A percentile compares a stretch with the other conserved stretches of the same genome.
Evolutionary conservation across 2,113 vertebrate species (phyloP).

Genomic region (Agelaius tricolor): DNA sequence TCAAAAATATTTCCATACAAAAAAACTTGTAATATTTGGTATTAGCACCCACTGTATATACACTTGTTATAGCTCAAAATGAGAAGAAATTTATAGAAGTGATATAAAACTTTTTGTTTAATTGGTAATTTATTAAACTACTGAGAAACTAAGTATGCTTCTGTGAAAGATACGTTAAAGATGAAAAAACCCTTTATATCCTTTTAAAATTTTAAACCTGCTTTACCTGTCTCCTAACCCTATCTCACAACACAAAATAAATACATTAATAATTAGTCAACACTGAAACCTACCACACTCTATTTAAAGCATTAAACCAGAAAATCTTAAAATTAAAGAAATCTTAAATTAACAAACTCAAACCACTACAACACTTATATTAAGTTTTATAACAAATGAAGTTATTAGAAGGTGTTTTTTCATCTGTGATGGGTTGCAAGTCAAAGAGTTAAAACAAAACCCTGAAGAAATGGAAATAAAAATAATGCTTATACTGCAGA

Average conservation of each 20-base stretch:
- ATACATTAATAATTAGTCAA: not conserved
- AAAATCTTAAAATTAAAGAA: not conserved
- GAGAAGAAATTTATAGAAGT: not conserved
- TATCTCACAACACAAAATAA: not conserved
- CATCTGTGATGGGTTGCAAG: not conserved
- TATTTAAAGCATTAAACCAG: not conserved
- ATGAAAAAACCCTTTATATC: not conserved
- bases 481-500: not conserved
- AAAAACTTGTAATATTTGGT: not conserved
- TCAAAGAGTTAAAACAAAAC: not conserved
- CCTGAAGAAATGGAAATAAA: not conserved
- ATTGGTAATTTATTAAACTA: not conserved
- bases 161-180: not conserved
- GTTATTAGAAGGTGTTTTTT: not conserved
- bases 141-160: not conserved
- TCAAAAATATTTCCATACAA: not conserved
- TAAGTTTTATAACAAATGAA: not conserved
- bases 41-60: not conserved
- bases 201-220: not conserved
- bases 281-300: not conserved
- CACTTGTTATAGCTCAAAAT: not conserved
- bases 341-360: not conserved
- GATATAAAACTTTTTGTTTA: not conserved
- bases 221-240: not conserved
- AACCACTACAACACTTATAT: not conserved